Conservation (phyloP, 2,888 invertebrate species). For the Junonia oenone region DNA sequence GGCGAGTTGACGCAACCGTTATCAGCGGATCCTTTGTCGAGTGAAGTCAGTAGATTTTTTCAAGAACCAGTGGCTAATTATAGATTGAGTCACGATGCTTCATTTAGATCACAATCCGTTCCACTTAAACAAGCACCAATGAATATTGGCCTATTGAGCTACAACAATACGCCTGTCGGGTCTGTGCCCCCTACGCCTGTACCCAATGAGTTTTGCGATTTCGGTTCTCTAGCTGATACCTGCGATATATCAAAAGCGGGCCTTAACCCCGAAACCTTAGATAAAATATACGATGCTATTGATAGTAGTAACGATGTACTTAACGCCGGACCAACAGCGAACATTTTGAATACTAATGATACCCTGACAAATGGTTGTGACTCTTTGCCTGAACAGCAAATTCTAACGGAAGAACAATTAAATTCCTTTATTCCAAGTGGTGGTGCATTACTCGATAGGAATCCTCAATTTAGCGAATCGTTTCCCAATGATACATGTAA, state of each 20-base stretch:
- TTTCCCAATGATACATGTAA: constrained; percentile 48
- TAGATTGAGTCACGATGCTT: constrained; percentile 58
- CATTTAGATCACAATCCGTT: constrained; percentile 87
- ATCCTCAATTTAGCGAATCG: constrained; percentile 52
- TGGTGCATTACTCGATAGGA: constrained; percentile 48
- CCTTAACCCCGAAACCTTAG: constrained; percentile 81
- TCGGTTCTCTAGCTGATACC: constrained; percentile 80
- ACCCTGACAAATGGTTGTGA: constrained; percentile 63
- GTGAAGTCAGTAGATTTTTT: constrained; percentile 82
- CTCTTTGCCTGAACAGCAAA: constrained; percentile 55
- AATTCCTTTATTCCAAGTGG: constrained; percentile 62
- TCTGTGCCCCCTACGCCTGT: constrained; percentile 85
- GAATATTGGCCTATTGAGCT: constrained; percentile 57
- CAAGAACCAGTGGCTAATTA: constrained; percentile 67
- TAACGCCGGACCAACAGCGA: constrained; percentile 47
- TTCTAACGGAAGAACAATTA: constrained; percentile 59
- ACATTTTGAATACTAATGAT: constrained; percentile 51
- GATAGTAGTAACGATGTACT: constrained; percentile 75
- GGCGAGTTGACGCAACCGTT: constrained; percentile 58
- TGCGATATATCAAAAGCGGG: constrained; percentile 75
- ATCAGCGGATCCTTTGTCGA: constrained; percentile 73
- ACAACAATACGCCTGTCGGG: constrained; percentile 79
- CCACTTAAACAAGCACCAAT: constrained; percentile 83
- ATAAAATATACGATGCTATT: constrained; percentile 82
- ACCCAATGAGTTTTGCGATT: constrained; percentile 86